Conservation (phyloP, 2,888 invertebrate species). For the Philhelius pedissequus region DNA sequence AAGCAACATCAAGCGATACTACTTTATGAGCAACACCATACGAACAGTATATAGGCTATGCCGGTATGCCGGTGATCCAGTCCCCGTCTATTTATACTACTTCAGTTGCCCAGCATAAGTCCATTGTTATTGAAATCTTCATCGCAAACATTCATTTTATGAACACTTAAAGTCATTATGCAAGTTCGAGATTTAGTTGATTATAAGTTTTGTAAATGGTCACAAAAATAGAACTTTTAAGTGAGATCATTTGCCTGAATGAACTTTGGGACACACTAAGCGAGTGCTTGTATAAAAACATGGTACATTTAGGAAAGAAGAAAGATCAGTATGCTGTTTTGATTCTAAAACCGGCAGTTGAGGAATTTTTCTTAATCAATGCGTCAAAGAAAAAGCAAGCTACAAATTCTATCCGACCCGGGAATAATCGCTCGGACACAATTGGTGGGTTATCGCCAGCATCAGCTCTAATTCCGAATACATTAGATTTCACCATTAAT, state of each 20-base stretch:
- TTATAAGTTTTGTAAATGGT: slow-evolving; percentile 44
- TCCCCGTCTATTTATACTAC: no score
- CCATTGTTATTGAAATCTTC: slow-evolving; percentile 90
- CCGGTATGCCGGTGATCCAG: no score
- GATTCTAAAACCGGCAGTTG: slow-evolving; percentile 91
- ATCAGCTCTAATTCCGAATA: slow-evolving; percentile 32
- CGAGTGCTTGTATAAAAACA: no score
- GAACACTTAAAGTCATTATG: slow-evolving; percentile 86
- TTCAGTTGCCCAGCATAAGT: slow-evolving; percentile 91
- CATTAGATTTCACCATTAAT: neutral
- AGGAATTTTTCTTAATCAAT: slow-evolving; percentile 94
- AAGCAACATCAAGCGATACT: no score
- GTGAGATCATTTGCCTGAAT: slow-evolving; percentile 86
- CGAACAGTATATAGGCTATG: no score
- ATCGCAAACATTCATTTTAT: slow-evolving; percentile 90
- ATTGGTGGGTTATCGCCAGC: slow-evolving; percentile 16
- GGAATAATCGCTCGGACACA: slow-evolving; percentile 57
- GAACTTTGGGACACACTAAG: slow-evolving; percentile 89
- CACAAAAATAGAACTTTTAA: slow-evolving; percentile 81
- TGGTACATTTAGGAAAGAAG: slow-evolving; percentile 87
- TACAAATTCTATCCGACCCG: slow-evolving; percentile 61
- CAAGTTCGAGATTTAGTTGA: slow-evolving; percentile 74
- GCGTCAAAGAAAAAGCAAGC: slow-evolving; percentile 81
- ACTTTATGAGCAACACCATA: no score
- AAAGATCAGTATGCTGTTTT: slow-evolving; percentile 93